A percentile compares a stretch with the other conserved stretches of the same genome.
These are phyloP conservation scores for Drosophila lacicola DNA, from an alignment of 2,888 invertebrate species.

Conservation along the genomic window DNA sequence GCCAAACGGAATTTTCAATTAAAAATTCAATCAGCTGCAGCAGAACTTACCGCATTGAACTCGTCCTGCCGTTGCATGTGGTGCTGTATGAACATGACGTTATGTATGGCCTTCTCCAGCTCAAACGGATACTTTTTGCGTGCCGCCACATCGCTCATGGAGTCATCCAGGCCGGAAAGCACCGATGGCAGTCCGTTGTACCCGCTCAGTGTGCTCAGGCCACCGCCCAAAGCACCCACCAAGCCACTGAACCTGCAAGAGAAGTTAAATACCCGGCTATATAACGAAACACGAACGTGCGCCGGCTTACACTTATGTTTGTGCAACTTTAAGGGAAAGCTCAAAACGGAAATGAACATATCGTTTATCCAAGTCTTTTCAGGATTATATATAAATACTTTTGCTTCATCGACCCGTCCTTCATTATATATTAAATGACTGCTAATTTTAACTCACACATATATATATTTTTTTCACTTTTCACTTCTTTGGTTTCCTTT, in stretches of 20 bases:
- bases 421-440: conserved; percentile 2
- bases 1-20: conserved; percentile 77
- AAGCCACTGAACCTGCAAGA: conserved; percentile 89
- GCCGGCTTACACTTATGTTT: conserved; percentile 9
- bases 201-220: conserved; percentile 87
- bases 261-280: conserved; percentile 46
- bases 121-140: conserved; percentile 96
- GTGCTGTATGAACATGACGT: conserved; percentile 97
- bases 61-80: conserved; percentile 97
- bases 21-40: conserved; percentile 79
- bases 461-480: neutral
- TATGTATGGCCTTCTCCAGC: conserved; percentile 96
- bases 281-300: neutral
- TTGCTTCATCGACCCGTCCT: neutral
- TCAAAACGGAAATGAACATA: neutral
- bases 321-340: neutral
- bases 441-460: neutral
- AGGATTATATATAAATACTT: neutral
- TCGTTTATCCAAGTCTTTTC: conserved; percentile 1
- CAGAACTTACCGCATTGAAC: conserved; percentile 93
- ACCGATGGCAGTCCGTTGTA: conserved; percentile 94
- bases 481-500: neutral
- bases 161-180: conserved; percentile 93
- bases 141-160: conserved; percentile 91
- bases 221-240: conserved; percentile 89